A percentile compares a stretch with the other conserved stretches of the same genome.
Evolutionary conservation across 1,140 invertebrate species (phyloP).

Genomic region (Ridgeia piscesae): DNA sequence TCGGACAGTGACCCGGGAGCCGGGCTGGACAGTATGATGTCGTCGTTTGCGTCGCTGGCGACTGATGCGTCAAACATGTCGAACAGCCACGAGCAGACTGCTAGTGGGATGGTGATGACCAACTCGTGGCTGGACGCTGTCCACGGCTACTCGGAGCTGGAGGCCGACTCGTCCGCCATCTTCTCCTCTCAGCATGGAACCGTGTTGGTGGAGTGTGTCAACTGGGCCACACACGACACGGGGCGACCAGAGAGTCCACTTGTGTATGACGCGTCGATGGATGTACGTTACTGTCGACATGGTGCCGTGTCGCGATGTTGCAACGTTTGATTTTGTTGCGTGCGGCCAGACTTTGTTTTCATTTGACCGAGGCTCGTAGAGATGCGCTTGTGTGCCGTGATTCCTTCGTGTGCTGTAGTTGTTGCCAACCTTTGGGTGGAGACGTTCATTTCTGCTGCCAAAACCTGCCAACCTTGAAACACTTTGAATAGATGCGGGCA

Average conservation of each 20-base stretch:
- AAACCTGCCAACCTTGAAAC: neutral
- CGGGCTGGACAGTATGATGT: neutral
- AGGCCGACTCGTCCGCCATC: neutral
- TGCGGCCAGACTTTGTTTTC: neutral
- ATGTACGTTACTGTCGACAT: neutral
- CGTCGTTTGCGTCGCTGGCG: neutral
- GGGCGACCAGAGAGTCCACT: neutral
- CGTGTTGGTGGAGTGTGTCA: neutral
- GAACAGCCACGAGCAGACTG: neutral
- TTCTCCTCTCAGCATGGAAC: neutral
- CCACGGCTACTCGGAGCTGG: neutral
- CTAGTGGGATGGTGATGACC: neutral
- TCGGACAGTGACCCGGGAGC: neutral
- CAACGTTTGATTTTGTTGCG: neutral
- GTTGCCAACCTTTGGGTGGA: neutral
- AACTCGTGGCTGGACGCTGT: neutral
- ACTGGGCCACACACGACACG: neutral
- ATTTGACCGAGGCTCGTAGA: neutral
- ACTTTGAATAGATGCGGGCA: too few relatives aligned
- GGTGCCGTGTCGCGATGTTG: neutral
- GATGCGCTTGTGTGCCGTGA: neutral
- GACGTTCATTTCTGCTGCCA: neutral
- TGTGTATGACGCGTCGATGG: neutral
- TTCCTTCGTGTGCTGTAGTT: neutral
- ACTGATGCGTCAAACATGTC: neutral